Conservation (phyloP, 1,140 invertebrate species). For the Chrysomallon squamiferum region DNA sequence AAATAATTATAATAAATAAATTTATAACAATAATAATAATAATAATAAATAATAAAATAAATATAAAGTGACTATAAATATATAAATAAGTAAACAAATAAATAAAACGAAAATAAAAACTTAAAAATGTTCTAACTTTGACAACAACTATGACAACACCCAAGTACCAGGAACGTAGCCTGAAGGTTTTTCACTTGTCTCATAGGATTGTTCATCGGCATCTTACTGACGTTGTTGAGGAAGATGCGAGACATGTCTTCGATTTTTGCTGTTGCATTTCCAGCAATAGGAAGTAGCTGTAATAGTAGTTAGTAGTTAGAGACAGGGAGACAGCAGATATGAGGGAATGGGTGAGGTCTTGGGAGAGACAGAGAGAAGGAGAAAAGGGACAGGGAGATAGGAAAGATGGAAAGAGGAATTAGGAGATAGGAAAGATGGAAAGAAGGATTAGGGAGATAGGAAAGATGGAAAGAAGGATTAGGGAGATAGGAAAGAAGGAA, state of each 20-base stretch:
- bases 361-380: no score
- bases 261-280: conserved; percentile 63
- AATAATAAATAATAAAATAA: no score
- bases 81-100: background rate
- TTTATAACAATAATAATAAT: no score
- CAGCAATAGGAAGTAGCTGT: conserved; percentile 59
- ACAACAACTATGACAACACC: conserved; percentile 7
- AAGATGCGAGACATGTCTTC: conserved; percentile 62
- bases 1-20: no score
- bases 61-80: background rate
- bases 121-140: background rate
- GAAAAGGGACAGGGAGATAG: no score
- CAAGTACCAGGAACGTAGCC: conserved; percentile 31
- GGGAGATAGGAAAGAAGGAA: background rate
- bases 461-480: background rate
- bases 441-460: background rate
- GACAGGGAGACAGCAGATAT: no score
- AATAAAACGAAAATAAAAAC: background rate
- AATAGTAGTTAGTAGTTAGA: conserved; percentile 17
- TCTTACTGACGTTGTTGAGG: conserved; percentile 62
- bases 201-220: conserved; percentile 62
- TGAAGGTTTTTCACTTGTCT: conserved; percentile 54
- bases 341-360: no score
- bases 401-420: background rate
- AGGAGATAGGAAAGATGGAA: conserved; percentile 2